Evolutionary conservation across 1,140 invertebrate genomes (phyloP).

Genomic region (Drosophila kanapiae): DNA sequence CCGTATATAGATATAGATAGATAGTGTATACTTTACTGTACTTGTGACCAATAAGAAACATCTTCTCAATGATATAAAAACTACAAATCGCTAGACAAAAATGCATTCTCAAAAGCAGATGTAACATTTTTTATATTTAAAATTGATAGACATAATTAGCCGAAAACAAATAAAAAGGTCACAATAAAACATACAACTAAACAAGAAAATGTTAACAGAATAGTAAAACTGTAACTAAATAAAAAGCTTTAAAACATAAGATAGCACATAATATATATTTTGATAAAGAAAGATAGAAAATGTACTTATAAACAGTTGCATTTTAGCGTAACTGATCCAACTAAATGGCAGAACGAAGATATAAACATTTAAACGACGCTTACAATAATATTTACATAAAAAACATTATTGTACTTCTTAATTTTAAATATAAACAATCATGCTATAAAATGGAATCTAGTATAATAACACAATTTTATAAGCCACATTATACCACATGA

Average conservation of each 20-base stretch:
- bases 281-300: conserved; percentile 58
- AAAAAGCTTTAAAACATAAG: conserved; percentile 81
- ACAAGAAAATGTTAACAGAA: conserved; percentile 36
- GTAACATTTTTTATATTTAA: conserved; percentile 28
- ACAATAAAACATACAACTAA: neutral
- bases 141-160: conserved; percentile 28
- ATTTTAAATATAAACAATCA: conserved; percentile 20
- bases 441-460: conserved; percentile 4
- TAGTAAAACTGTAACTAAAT: conserved; percentile 80
- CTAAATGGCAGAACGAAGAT: conserved; percentile 15
- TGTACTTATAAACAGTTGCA: conserved; percentile 67
- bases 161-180: conserved; percentile 12
- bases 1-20: conserved; percentile 6
- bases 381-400: conserved; percentile 25
- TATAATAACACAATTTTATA: conserved; percentile 9
- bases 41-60: conserved; percentile 8
- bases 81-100: neutral
- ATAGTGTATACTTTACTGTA: neutral
- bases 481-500: conserved; percentile 6
- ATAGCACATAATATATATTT: conserved; percentile 81
- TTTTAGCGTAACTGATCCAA: conserved; percentile 61
- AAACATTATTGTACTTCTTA: conserved; percentile 24
- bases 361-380: conserved; percentile 14
- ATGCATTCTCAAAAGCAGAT: neutral
- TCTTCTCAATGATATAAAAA: neutral